Base-by-base conservation (phyloP, 2,113 vertebrate species). In the Lepus americanus region DNA sequence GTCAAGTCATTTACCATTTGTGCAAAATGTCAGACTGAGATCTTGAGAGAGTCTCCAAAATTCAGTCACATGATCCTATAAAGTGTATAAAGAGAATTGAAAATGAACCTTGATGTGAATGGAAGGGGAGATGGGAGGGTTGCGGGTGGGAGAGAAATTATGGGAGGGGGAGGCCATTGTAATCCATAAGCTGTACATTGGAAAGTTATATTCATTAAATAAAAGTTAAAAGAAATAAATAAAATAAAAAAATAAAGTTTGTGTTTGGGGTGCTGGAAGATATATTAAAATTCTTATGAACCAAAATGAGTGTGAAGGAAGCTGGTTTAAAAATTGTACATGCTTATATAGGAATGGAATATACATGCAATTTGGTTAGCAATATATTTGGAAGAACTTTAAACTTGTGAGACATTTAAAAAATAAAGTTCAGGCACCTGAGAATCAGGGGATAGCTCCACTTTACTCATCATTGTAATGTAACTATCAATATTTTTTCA, bases 401-500 rank as follows among this genome's bases (percentile, higher is more conserved):
- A 79, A 86, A 59, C 5, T 49, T 88, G 1, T 11, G 5, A 13
- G 12, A 92, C 61, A 4, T 31, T 59, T n/a, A 63, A n/a, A 67
- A 93, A 83, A 76, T 77, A 11, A 94, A 85, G 74, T 86, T 74
- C 20, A 70, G 5, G 27, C 88, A 90, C 59, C 33, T 92, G 74
- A 94, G 36, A 95, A 61, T 74, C 93, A 93, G 44, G n/a, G 5
- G 14, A 6, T 90, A 51, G 22, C 63, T 97, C 44, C 87, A 53
- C 81, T 95, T 73, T 91, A 39, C 90, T 86, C 3, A 92, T 78
- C 49, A 33, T 31, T 64, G 1, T 77, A 69, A 92, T 63, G 9
- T 31, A 89, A 8, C 63, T 87, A 72, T 89, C 59, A 67, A 81
- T 96, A 94, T 80, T 80, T 92, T 96, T 87, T 72, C 82, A 74